These are phyloP conservation scores for Bettongia penicillata DNA, from an alignment of 2,113 vertebrate species.

Conservation along the genomic window DNA sequence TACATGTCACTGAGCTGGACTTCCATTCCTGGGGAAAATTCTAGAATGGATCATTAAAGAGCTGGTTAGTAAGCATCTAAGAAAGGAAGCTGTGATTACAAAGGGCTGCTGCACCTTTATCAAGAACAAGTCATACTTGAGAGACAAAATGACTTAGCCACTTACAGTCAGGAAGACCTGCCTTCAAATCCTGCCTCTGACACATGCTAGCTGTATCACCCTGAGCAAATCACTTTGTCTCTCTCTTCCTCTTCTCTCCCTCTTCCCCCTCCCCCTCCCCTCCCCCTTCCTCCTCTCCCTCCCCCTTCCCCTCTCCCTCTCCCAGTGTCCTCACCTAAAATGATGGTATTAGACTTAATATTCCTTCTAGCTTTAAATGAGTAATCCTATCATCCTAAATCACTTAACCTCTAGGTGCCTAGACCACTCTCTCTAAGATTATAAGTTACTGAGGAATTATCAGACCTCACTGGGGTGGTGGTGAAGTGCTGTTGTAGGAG, in stretches of 20 bases:
- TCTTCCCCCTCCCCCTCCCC: not conserved
- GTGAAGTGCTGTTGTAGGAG: no score
- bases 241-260: not conserved
- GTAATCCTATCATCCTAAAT: not conserved
- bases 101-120: not conserved
- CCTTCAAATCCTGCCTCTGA: not conserved
- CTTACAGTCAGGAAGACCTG: not conserved
- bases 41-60: not conserved
- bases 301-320: no score
- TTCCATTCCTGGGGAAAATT: not conserved
- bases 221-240: not conserved
- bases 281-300: not conserved
- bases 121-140: not conserved
- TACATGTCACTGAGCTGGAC: not conserved
- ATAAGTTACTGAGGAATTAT: not conserved
- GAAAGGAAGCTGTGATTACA: not conserved
- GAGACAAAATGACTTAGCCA: not conserved
- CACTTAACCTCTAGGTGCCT: not conserved
- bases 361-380: not conserved
- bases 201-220: not conserved
- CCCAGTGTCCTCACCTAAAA: not conserved
- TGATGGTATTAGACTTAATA: not conserved
- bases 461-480: not conserved
- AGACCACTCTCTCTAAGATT: not conserved
- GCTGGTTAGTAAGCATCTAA: not conserved